Evolutionary conservation across 2,797 vertebrate species (phyloP), one percentile per base, ranked within the genome.

Genomic region (Chromis chromis): DNA sequence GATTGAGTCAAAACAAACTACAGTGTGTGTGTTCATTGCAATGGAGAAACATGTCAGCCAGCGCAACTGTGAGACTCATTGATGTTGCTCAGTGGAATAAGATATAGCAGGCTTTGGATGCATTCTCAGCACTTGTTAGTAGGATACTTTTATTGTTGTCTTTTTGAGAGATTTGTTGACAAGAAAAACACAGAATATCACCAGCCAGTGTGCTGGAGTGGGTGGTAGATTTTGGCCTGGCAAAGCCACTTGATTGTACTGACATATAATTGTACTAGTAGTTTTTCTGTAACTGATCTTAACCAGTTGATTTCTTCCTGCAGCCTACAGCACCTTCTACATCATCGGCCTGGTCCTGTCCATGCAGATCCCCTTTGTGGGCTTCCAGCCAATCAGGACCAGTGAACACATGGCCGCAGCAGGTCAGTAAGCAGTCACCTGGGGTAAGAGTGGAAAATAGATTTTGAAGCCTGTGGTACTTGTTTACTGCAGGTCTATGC

Each of bases 361-460:
- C 5, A 99, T 99, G 97, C 97, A 99, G 91, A 96, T 99, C 89
- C 97, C 97, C 22, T 99, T 99, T 81, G 97, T 99, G 82, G 97
- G 97, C 80, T 99, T 99, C 81, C 97, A 99, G 86, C 97, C 97
- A 82, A 98, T 99, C 92, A 96, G 98, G 90, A 99, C 98, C 82
- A 99, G 98, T 76, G 97, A 99, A 76, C 98, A 99, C 92, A 98
- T 98, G 96, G 96, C 97, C 28, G 97, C 97, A 74, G 97, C 97
- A 94, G 96, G 97, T 98, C 92, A 88, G 88, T 74, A 61, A 24
- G 22, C 70, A 65, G 0, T 31, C 59, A 71, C 28, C 24, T 6
- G 24, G 16, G 31, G 36, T 59, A 21, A 6, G 17, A 25, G 25
- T 27, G 55, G 17, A 65, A 61, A 50, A 36, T 36, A 36, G 33